Evolutionary conservation across 2,888 invertebrate species (phyloP).

Genomic region (Nemoura dubitans): DNA sequence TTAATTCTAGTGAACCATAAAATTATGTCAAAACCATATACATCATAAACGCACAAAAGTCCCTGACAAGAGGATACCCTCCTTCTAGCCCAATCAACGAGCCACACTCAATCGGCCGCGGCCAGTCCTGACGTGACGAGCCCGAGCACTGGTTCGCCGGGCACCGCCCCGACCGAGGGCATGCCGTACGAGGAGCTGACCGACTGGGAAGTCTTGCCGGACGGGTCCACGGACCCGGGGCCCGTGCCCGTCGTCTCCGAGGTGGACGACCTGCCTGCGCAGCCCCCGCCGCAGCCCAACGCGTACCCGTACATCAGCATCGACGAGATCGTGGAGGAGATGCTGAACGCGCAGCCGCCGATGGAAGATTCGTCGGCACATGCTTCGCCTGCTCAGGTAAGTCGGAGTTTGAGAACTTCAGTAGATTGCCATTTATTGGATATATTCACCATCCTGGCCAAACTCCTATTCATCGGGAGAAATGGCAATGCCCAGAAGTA

Average conservation of each 20-base stretch:
- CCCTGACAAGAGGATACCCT: no score
- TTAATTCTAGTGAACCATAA: no score
- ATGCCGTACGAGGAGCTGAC: conserved; percentile 56
- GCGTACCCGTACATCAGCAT: neutral
- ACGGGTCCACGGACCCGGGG: neutral
- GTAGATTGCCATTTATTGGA: no score
- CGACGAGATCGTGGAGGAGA: conserved; percentile 16
- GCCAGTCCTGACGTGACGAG: conserved; percentile 17
- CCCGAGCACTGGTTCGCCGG: neutral
- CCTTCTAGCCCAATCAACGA: neutral
- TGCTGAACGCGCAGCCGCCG: neutral
- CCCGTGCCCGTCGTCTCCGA: conserved; percentile 26
- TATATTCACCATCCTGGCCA: no score
- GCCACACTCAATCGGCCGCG: neutral
- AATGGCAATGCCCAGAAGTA: no score
- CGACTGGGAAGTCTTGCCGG: conserved; percentile 46
- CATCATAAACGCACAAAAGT: no score
- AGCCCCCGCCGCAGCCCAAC: neutral
- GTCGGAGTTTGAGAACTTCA: neutral
- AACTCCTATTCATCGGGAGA: no score
- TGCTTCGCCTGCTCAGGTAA: neutral
- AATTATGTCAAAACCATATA: no score
- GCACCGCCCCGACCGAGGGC: neutral
- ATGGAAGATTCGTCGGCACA: neutral
- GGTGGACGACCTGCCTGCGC: conserved; percentile 1